Base-by-base conservation (phyloP, 2,888 invertebrate species). In the Dimorphilus gyrociliatus region DNA sequence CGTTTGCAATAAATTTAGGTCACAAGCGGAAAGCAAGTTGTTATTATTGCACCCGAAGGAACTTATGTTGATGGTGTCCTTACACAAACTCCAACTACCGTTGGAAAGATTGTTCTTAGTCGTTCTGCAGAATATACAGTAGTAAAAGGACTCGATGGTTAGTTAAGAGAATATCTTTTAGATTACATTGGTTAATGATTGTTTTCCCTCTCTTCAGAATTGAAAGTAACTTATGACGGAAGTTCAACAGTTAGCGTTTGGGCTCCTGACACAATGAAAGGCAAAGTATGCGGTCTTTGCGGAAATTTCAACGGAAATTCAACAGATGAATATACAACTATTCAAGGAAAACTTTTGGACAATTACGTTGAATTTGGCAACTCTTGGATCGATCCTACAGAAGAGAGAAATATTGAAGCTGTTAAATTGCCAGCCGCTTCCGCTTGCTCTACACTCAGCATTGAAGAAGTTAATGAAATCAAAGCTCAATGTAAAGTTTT, bases 211-310 rank as follows among this genome's bases (percentile, higher is more conserved):
- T 34, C 32, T 40, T 15, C 37, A 41, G 41, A 41, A 21, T 15
- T 36, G 16, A 32, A 31, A 30, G 15, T 41, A 16, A 21, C 31
- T n/a, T 41, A 37, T 27, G 40, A 41, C 30, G 29, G 34, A 10
- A 28, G 23, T 6, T 12, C 21, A 7, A 36, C 36, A 16, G 36
- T 41, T 8, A 35, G 34, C 17, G 32, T 36, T 21, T 38, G 29
- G 19, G 41, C 38, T 14, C 41, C 41, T 5, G 25, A 21, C 10
- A 41, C 42, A 4, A 33, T 36, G 29, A 16, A 37, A 17, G 32
- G 31, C 19, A 40, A 33, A 23, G 23, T 38, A n/a, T 39, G 38
- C 26, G 42, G 42, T 23, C 27, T 42, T 23, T 42, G 42, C 30
- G 42, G 42, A 21, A 27, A 34, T 23, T 41, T 19, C 31, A 32